Evolutionary conservation across 2,113 vertebrate genomes (phyloP).

Genomic region (Vanacampus margaritifer): DNA sequence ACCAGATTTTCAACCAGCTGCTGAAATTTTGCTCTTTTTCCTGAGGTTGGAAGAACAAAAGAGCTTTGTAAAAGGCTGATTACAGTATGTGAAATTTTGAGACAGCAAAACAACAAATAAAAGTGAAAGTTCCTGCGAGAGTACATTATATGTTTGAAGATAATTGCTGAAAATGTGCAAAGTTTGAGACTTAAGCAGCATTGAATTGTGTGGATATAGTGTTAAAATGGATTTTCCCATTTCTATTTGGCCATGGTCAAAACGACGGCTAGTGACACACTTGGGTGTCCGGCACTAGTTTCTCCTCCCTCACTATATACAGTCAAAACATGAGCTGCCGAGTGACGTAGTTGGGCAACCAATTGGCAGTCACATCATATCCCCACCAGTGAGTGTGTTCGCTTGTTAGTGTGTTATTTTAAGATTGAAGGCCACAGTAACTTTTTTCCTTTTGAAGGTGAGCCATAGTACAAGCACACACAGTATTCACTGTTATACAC

Average conservation of each 20-base stretch:
- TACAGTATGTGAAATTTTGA: background rate
- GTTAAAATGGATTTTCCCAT: background rate
- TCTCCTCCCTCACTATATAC: background rate
- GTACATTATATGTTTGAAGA: too few relatives aligned
- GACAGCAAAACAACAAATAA: too few relatives aligned
- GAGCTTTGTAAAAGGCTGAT: background rate
- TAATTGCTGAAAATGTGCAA: too few relatives aligned
- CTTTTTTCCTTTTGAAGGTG: background rate
- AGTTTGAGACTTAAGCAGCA: too few relatives aligned
- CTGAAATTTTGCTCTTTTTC: slow-evolving; percentile 49
- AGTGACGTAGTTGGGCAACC: background rate
- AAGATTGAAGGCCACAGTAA: background rate
- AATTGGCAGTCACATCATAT: background rate
- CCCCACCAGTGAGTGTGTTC: background rate
- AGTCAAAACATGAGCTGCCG: background rate
- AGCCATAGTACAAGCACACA: background rate
- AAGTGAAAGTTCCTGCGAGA: too few relatives aligned
- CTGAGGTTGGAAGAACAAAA: slow-evolving; percentile 39
- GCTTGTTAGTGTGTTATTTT: background rate
- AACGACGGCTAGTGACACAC: background rate
- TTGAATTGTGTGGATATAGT: background rate
- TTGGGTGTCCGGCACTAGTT: background rate
- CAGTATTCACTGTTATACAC: background rate
- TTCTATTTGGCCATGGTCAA: background rate
- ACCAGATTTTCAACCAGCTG: slow-evolving; percentile 67